phyloP scores from a whole-genome alignment of 1,140 invertebrate species.

The Oreohelix idahoensis region DNA sequence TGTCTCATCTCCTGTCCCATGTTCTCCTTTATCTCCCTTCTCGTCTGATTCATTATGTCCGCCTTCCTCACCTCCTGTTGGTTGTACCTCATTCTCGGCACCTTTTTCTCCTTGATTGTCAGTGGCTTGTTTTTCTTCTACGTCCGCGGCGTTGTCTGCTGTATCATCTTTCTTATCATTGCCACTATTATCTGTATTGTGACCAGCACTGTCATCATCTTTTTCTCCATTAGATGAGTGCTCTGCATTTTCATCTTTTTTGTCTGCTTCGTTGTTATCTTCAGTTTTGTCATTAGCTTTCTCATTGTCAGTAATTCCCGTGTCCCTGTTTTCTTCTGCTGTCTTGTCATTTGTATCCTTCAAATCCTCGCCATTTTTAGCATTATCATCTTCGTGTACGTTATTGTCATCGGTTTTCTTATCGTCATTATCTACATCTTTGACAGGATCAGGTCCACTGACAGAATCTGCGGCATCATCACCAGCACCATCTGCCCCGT shows the following conservation, averaged over 20 bases:
- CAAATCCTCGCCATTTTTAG: no score
- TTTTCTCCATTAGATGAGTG: background rate
- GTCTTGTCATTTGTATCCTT: no score
- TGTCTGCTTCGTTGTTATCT: no score
- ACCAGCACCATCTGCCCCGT: background rate
- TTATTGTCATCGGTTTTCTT: background rate
- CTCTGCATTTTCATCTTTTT: no score
- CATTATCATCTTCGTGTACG: background rate
- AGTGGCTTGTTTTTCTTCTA: background rate
- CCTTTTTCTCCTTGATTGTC: no score
- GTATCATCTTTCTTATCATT: background rate
- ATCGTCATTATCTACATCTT: background rate
- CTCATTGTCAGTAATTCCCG: no score
- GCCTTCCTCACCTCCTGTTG: background rate
- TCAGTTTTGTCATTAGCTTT: no score
- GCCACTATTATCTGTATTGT: background rate
- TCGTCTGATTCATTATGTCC: background rate
- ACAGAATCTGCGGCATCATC: background rate
- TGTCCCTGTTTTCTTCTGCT: no score
- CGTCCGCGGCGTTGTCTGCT: background rate
- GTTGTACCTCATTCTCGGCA: no score
- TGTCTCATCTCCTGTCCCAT: background rate
- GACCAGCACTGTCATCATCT: background rate
- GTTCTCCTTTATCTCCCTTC: no score
- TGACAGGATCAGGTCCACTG: background rate